phyloP scores from a whole-genome alignment of 35 echinoderm and acorn worm genomes.

The Patiria miniata region DNA sequence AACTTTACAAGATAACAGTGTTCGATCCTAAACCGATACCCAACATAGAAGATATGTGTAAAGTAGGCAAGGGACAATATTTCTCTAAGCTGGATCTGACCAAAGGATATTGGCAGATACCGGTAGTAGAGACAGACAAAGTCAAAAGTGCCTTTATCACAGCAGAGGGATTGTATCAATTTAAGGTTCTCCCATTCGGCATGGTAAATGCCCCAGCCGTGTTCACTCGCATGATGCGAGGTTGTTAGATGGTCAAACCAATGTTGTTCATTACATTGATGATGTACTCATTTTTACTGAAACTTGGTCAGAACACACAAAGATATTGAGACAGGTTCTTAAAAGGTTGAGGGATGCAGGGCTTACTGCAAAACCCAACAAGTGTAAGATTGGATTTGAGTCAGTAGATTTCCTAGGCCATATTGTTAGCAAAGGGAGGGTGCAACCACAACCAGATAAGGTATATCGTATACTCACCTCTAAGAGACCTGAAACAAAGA shows the following conservation, averaged over 20 bases:
- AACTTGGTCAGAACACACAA: too few species aligned
- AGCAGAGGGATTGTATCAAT: slow-evolving; percentile 41
- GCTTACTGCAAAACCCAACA: slow-evolving; percentile 49
- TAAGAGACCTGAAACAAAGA: slow-evolving; percentile 49
- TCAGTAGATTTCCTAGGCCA: slow-evolving; percentile 58
- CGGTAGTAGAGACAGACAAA: slow-evolving; percentile 32
- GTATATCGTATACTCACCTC: slow-evolving; percentile 7
- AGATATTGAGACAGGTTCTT: slow-evolving; percentile 16
- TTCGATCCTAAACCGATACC: slow-evolving; percentile 67
- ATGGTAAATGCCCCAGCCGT: slow-evolving; percentile 50
- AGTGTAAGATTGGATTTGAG: slow-evolving; percentile 49
- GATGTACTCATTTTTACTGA: slow-evolving; percentile 46
- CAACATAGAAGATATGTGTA: slow-evolving; percentile 50
- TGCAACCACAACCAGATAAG: slow-evolving; percentile 46
- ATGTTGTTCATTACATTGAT: slow-evolving; percentile 45
- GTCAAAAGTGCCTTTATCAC: slow-evolving; percentile 61
- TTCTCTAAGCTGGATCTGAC: slow-evolving; percentile 62
- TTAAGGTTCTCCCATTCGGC: slow-evolving; percentile 52
- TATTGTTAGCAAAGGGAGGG: slow-evolving; percentile 35
- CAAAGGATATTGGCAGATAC: slow-evolving; percentile 81
- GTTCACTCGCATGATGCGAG: slow-evolving; percentile 52
- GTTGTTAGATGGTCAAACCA: neutral
- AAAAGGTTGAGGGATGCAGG: slow-evolving; percentile 30
- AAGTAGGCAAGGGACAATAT: slow-evolving; percentile 23
- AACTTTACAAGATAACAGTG: slow-evolving; percentile 36